Conservation (phyloP, 2,113 vertebrate genomes). For the Urocynchramus pylzowi region DNA sequence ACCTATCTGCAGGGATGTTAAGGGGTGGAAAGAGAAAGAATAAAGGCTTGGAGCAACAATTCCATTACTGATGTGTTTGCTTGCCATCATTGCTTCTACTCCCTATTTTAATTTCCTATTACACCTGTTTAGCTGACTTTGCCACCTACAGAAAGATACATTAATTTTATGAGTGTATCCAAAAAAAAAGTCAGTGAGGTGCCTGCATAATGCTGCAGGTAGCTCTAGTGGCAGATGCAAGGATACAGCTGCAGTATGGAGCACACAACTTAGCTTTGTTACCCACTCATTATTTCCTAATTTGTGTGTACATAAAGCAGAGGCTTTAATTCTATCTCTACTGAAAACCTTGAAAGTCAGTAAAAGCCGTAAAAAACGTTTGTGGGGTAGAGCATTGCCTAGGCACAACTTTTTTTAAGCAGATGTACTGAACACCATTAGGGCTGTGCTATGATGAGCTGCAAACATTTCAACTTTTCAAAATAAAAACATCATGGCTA, state of each 20-base stretch:
- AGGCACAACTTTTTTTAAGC: constrained; percentile 57
- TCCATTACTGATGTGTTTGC: neutral
- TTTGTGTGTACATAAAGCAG: neutral
- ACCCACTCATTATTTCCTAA: constrained; percentile 15
- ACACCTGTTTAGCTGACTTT: constrained; percentile 17
- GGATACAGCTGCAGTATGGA: neutral
- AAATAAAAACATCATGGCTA: constrained; percentile 68
- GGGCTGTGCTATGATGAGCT: constrained; percentile 60
- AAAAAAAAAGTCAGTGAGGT: neutral
- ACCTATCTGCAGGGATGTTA: neutral
- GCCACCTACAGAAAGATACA: constrained; percentile 21
- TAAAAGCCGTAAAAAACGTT: constrained; percentile 52
- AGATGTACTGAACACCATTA: constrained; percentile 68
- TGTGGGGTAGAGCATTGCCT: constrained; percentile 46
- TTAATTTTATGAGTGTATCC: neutral
- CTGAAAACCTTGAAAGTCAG: constrained; percentile 43
- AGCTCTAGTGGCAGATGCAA: constrained; percentile 4
- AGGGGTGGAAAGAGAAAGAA: neutral
- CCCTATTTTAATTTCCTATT: neutral
- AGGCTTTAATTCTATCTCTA: constrained; percentile 18
- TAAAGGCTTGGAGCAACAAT: neutral
- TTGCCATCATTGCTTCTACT: neutral
- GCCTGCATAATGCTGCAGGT: neutral
- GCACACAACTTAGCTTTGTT: neutral
- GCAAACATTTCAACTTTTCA: constrained; percentile 66